A percentile compares a stretch with the other conserved stretches of the same genome.
Conservation (phyloP, 2,797 vertebrate genomes). For the Propithecus perrieri region DNA sequence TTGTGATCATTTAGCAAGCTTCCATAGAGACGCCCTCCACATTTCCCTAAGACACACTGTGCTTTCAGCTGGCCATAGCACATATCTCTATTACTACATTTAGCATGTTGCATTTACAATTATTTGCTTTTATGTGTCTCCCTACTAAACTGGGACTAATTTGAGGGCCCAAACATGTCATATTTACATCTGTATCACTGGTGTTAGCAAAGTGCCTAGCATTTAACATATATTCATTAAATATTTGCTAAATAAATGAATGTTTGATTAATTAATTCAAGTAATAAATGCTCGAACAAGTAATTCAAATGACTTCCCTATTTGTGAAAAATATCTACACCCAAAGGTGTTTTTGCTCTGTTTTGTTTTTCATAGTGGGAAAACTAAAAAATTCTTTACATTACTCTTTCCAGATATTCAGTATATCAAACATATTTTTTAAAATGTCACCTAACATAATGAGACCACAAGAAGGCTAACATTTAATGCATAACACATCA, state of each 20-base stretch:
- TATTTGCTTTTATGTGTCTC: background rate
- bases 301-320: slow-evolving; percentile 30
- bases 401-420: slow-evolving; percentile 31
- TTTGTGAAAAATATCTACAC: background rate
- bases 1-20: background rate
- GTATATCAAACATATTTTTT: background rate
- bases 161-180: background rate
- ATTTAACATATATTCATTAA: slow-evolving; percentile 3
- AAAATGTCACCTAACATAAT: slow-evolving; percentile 17
- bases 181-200: background rate
- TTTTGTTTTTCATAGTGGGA: background rate
- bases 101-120: background rate
- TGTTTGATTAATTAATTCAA: slow-evolving; percentile 6
- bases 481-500: background rate
- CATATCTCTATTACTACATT: background rate
- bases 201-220: background rate
- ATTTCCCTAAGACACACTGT: background rate
- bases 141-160: background rate
- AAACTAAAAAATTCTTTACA: slow-evolving; percentile 18
- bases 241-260: slow-evolving; percentile 29
- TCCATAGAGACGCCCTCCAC: background rate
- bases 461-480: slow-evolving; percentile 18
- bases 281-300: background rate
- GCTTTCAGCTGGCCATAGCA: background rate
- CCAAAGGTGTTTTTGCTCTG: background rate